Evolutionary conservation across 2,113 vertebrate genomes (phyloP), one percentile per base, ranked within the genome.

Genomic region (Sinocyclocheilus anophthalmus): DNA sequence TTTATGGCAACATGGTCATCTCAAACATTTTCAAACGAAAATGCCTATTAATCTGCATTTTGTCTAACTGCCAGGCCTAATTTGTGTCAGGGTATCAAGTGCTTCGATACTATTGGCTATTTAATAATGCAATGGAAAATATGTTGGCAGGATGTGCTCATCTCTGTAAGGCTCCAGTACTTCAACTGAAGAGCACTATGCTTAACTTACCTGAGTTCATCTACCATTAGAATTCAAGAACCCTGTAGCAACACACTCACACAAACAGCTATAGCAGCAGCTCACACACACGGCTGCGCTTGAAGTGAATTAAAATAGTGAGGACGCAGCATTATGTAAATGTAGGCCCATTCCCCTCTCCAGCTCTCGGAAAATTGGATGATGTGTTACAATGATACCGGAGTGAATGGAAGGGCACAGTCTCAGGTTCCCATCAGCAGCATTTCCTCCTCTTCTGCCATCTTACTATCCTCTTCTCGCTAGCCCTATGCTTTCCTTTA

Each of bases 261-360:
- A 24, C 77, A 79, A 75, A 75, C 72, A 48, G 39, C 39, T 45
- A 37, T 37, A 24, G 39, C 39, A 45, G 72, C 37, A 22, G 12
- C 81, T 33, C 63, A 3, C 30, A 84, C 84, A 11, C 77, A 87
- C 42, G 88, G 84, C 76, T 78, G 88, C 22, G 79, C 85, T 84
- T 65, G 61, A 81, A 80, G 55, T 39, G 85, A 90, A 92, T 93
- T 92, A 92, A 83, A 92, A 91, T 92, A 92, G 85, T 92, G 91
- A 91, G 87, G 91, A 91, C 90, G 73, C 89, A 91, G 92, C 92
- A 92, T 94, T 93, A 94, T 93, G 93, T 91, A 91, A 91, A 94
- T 92, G 88, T 79, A 39, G 86, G 88, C 88, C 90, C 87, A 90
- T 92, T 84, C 91, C 91, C 84, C 91, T 88, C 90, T 90, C 91